These are phyloP conservation scores for Oryzias sinensis DNA, from an alignment of 2,797 vertebrate genomes.

Conservation along the genomic window DNA sequence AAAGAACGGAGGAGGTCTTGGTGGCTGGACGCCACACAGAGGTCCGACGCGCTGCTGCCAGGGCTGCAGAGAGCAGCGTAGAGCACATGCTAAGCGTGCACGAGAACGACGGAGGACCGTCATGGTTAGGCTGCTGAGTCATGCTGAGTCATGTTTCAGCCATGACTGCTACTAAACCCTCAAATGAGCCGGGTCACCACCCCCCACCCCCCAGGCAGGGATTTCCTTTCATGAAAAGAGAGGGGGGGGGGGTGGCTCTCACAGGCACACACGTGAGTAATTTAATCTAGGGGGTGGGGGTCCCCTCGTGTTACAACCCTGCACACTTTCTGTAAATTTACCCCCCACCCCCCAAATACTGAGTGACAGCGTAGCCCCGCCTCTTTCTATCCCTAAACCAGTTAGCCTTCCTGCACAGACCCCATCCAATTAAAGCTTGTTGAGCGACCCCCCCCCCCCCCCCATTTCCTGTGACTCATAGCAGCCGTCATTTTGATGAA, in stretches of 20 bases:
- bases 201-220: slow-evolving; percentile 69
- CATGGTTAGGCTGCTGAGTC: slow-evolving; percentile 76
- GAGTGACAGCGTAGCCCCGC: too few species aligned
- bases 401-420: too few species aligned
- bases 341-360: too few species aligned
- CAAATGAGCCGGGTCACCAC: slow-evolving; percentile 24
- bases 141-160: slow-evolving; percentile 81
- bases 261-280: slow-evolving; percentile 19
- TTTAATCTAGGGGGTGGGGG: too few species aligned
- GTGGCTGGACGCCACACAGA: slow-evolving; percentile 46
- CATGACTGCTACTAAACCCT: slow-evolving; percentile 65
- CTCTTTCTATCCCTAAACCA: too few species aligned
- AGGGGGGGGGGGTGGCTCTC: slow-evolving; percentile 31
- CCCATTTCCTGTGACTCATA: too few species aligned
- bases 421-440: too few species aligned
- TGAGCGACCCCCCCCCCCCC: too few species aligned
- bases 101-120: slow-evolving; percentile 17
- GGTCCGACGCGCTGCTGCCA: slow-evolving; percentile 49
- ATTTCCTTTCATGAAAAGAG: slow-evolving; percentile 73
- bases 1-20: slow-evolving; percentile 3
- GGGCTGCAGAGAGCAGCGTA: slow-evolving; percentile 23
- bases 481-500: too few species aligned
- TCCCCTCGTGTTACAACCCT: too few species aligned
- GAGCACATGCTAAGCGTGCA: background rate
- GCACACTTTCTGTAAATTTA: too few species aligned